phyloP scores from a whole-genome alignment of 1,140 invertebrate species.

The Luehdorfia chinensis region DNA sequence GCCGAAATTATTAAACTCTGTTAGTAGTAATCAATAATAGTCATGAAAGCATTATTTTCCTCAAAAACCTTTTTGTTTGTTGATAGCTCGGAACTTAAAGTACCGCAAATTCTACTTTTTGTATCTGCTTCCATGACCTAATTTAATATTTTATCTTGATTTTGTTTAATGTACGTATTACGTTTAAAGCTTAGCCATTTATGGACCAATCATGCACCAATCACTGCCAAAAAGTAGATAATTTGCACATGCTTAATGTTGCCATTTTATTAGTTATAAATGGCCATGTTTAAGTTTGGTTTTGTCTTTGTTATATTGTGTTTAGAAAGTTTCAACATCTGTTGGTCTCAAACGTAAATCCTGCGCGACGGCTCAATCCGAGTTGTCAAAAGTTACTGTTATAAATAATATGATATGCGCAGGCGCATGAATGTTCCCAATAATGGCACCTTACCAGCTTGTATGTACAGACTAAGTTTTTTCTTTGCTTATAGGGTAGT shows the following conservation, averaged over 20 bases:
- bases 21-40: too few species aligned
- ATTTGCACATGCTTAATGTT: background rate
- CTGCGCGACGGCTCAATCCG: background rate
- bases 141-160: too few species aligned
- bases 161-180: background rate
- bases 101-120: too few species aligned
- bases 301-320: background rate
- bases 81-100: too few species aligned
- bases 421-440: background rate
- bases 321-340: background rate
- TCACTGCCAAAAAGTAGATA: slow-evolving; percentile 3
- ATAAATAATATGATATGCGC: background rate
- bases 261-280: background rate
- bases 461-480: background rate
- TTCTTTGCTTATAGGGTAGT: background rate
- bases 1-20: too few species aligned
- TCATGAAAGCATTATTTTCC: too few species aligned
- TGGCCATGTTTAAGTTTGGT: background rate
- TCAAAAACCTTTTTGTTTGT: too few species aligned
- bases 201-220: background rate
- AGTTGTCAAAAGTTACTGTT: background rate
- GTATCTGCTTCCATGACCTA: too few species aligned
- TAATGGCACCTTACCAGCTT: background rate
- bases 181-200: background rate
- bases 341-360: background rate